Base-by-base conservation (phyloP, 2,888 invertebrate genomes). In the Phyllotreta striolata region DNA sequence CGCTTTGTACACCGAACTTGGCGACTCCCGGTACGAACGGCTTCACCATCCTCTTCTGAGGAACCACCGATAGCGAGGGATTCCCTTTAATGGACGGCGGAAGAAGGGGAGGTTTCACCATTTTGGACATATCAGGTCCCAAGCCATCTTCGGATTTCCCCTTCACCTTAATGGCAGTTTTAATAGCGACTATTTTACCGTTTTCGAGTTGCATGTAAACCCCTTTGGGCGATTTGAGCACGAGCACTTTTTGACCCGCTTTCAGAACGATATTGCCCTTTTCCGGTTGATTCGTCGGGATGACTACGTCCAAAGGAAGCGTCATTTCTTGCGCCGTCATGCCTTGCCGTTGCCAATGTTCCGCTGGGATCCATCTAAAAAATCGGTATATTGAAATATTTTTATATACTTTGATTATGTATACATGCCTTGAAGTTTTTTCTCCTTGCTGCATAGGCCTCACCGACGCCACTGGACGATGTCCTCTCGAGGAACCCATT, bases 141-240 rank as follows among this genome's bases (percentile, higher is more conserved):
- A 39, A 5, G 13, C 55, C 44, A 4, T 60, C 60, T 3, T 60
- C 60, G 1, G 60, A 41, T 54, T 60, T 60, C n/a, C 60, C 81
- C 75, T 87, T 87, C 4, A 90, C 83, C 80, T 91, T 91, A 69
- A 90, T 86, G 0, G 91, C 89, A 0, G 91, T 91, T 76, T 91
- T 89, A 72, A 97, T 95, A 24, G 96, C 95, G 69, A 97, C 95
- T 66, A 97, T 95, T 83, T 96, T 95, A 35, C 96, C 96, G 72
- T 94, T 95, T 77, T 95, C 94, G 47, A 96, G 83, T 74, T 96
- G 93, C 89, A 98, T 93, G 82, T 97, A 97, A 70, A 97, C 96
- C 51, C 97, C 97, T 81, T 96, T 96, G 0, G 95, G 92, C 6
- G 96, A 96, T 80, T 96, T 95, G 41, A 98, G 85, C 3, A 98